Base-by-base conservation (phyloP, 2,888 invertebrate genomes). In the Molorchus minor region DNA sequence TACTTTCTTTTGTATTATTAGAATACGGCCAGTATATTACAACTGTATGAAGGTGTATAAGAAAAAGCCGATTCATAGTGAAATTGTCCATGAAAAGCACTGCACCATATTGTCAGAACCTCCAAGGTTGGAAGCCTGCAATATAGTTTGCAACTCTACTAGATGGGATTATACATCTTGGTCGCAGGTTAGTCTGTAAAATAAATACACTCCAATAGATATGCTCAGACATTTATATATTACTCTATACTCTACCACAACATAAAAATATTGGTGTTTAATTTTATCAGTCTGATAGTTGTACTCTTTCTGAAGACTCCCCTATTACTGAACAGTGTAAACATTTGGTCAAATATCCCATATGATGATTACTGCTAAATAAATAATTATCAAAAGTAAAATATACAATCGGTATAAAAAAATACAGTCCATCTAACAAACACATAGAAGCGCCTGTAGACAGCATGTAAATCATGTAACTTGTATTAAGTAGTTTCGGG, bases 101-200 rank as follows among this genome's bases (percentile, higher is more conserved):
- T 88, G 88, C 67, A 74, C 75, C 5, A 80, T 84, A 61, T 71
- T 87, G 30, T 77, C 82, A 2, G 82, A 82, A 47, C 86, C 87
- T 0, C 73, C 80, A 0, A 80, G 81, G 8, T 75, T 74, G 3
- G 83, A 85, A 64, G 69, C 79, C 0, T 92, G 92, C 71, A 80
- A 83, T 15, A 90, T 89, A 16, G 82, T 85, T 0, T 92, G 92
- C 74, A 82, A 85, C 49, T 80, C 81, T 3, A 85, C 85, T 0
- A 82, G 84, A 57, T 93, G 93, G 93, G 81, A 83, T 19, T 91
- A 89, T 71, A 84, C 85, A 1, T 84, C 86, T n/a, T 93, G 92
- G 93, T 84, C 86, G 25, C 73, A 84, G 80, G 90, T 90, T n/a
- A 13, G 43, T n/a, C n/a, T n/a, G n/a, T 49, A 38, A 30, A 53